Conservation (phyloP, 2,113 vertebrate species). For the Daubentonia madagascariensis region DNA sequence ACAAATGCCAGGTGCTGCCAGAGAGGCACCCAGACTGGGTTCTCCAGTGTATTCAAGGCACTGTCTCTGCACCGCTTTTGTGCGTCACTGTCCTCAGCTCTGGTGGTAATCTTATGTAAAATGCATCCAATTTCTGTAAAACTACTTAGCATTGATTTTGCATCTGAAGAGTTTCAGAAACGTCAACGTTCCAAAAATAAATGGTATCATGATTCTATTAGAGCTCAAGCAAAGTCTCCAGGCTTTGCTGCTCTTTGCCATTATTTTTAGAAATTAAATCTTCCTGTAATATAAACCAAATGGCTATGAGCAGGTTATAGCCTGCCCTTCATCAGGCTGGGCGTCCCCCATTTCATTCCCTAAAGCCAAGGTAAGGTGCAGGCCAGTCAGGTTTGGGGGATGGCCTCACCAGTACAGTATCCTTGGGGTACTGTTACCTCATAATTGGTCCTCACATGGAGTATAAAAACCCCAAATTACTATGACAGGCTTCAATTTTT, state of each 20-base stretch:
- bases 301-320: not conserved
- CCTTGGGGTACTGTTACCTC: not conserved
- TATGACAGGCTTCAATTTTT: not conserved
- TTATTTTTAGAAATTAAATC: conserved; percentile 71
- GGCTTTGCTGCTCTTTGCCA: conserved; percentile 16
- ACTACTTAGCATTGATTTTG: conserved; percentile 63
- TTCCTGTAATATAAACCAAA: conserved; percentile 47
- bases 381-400: not conserved
- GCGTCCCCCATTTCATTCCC: not conserved
- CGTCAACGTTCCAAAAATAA: conserved; percentile 59
- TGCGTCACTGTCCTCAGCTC: not conserved
- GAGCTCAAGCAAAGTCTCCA: conserved; percentile 28
- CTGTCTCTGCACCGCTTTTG: not conserved
- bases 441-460: not conserved
- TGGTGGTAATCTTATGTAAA: conserved; percentile 40
- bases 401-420: not conserved
- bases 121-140: conserved; percentile 44
- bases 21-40: not conserved
- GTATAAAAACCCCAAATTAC: not conserved
- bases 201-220: conserved; percentile 55
- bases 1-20: not conserved
- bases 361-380: not conserved
- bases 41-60: not conserved
- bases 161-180: conserved; percentile 64
- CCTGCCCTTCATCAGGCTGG: not conserved